Base-by-base conservation (phyloP, 2,113 vertebrate species). In the Turdus rufiventris region DNA sequence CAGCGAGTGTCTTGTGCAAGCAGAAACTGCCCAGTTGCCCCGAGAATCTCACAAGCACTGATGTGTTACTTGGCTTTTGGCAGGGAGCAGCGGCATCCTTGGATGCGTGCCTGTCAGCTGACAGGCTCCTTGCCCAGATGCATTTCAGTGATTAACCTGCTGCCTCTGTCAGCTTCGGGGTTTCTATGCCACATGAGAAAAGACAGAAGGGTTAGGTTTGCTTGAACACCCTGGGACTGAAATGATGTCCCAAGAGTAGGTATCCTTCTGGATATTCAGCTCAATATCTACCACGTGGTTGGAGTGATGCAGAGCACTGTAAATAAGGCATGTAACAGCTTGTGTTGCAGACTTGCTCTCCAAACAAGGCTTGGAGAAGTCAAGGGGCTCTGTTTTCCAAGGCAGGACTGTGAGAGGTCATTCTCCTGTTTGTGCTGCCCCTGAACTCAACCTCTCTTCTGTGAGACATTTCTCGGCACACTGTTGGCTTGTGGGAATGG, bases 1-100 rank as follows among this genome's bases (percentile, higher is more conserved):
- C 0, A 3, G 12, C 0, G 0, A 61, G 17, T 4, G 6, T 40
- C 78, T 38, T 0, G 0, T 18, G 34, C 33, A 43, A 48, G 70
- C 48, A 62, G 85, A 90, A 88, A 26, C 67, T 54, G n/a, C 66
- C 45, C 2, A 1, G 54, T 13, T 82, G 54, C 66, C 74, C 12
- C 0, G 4, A 1, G 8, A 85, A 24, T 16, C 9, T 73, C 33
- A 5, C 0, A 3, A 71, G 34, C 1, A 0, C 47, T 0, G 1
- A 15, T n/a, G 45, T 36, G 9, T 50, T 88, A 58, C 90, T 50
- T 42, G 38, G 58, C 33, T 25, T 73, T 88, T 31, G 45, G 42
- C 83, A 84, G 60, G 63, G 42, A 47, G 16, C 50, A 8, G 85
- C 0, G 0, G n/a, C 88, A 86, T 51, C 85, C 61, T 80, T 92